Conservation (phyloP, 2,113 vertebrate genomes). For the Oreochromis spilurus region DNA sequence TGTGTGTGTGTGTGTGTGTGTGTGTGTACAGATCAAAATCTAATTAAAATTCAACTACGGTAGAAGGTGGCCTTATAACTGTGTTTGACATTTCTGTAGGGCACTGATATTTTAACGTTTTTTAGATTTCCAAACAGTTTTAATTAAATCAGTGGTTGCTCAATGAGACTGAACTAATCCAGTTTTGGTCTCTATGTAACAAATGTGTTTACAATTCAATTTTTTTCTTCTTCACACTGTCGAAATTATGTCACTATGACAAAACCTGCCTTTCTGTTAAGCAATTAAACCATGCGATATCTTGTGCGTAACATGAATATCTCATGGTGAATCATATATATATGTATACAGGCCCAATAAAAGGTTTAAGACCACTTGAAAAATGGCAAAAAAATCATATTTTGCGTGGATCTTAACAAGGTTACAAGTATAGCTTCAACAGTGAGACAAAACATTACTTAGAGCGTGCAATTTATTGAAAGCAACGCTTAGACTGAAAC, state of each 20-base stretch:
- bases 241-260: not conserved
- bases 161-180: slow-evolving; percentile 23
- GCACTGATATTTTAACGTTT: slow-evolving; percentile 14
- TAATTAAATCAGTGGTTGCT: not conserved
- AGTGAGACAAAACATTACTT: not conserved
- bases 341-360: no score
- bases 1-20: not conserved
- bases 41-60: slow-evolving; percentile 23
- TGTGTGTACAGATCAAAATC: not conserved
- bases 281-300: not conserved
- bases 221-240: not conserved
- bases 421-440: no score
- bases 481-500: not conserved
- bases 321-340: not conserved
- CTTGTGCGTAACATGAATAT: not conserved
- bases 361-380: no score
- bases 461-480: not conserved
- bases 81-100: slow-evolving; percentile 35
- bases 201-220: not conserved
- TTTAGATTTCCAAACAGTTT: not conserved
- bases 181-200: not conserved
- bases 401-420: no score
- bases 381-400: no score
- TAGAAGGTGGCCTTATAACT: not conserved
- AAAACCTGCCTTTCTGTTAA: not conserved